Conservation (phyloP, 2,113 vertebrate species). For the Nesogale talazaci region DNA sequence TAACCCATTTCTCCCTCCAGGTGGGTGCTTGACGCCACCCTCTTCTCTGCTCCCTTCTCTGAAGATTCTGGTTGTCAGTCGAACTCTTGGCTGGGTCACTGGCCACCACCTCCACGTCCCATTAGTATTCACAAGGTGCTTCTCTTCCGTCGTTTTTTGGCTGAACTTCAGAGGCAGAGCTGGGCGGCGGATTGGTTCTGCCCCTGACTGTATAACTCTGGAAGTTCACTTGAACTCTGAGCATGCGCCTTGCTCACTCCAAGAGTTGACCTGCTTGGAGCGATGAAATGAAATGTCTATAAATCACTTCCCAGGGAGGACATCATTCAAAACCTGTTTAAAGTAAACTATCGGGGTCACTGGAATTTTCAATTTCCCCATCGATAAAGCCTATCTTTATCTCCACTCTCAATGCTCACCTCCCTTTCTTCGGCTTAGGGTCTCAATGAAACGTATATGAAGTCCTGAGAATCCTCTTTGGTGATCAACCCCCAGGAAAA, state of each 20-base stretch:
- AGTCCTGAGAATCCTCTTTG: neutral
- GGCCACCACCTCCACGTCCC: neutral
- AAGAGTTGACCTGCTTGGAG: slow-evolving; percentile 30
- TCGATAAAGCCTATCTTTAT: neutral
- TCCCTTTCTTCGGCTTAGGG: neutral
- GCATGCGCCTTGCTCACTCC: slow-evolving; percentile 4
- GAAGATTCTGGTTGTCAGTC: neutral
- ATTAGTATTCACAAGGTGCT: neutral
- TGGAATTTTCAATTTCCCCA: neutral
- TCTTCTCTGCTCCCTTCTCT: neutral
- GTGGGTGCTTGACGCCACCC: neutral
- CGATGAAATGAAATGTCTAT: neutral
- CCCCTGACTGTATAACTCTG: neutral
- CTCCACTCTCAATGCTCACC: neutral
- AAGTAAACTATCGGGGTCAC: neutral
- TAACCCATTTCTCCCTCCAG: neutral
- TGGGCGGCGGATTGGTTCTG: neutral
- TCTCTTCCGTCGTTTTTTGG: neutral
- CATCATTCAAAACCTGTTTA: neutral
- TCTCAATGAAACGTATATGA: neutral
- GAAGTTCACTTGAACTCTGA: neutral
- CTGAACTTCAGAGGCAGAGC: neutral
- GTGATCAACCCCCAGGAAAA: neutral
- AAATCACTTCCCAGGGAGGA: neutral
- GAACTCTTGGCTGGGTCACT: neutral